A percentile compares a stretch with the other conserved stretches of the same genome.
Evolutionary conservation across 2,113 vertebrate species (phyloP).

Genomic region (Daboia siamensis): DNA sequence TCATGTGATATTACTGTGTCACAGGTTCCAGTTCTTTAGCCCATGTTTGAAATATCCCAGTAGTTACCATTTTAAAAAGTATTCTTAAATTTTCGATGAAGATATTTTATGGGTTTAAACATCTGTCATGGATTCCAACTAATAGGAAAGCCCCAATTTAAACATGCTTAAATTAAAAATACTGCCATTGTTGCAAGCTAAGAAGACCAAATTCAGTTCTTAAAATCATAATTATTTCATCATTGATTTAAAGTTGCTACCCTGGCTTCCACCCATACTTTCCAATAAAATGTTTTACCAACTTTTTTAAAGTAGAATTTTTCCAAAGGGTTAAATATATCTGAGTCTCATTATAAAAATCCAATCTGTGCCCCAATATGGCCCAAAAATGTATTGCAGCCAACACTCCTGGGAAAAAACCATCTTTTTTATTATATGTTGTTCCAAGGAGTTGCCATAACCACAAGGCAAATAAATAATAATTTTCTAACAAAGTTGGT

Average conservation of each 20-base stretch:
- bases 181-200: background rate
- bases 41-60: background rate
- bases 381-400: background rate
- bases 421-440: background rate
- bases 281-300: background rate
- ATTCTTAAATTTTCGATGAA: background rate
- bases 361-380: background rate
- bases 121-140: background rate
- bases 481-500: background rate
- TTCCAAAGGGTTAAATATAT: background rate
- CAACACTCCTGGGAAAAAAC: background rate
- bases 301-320: background rate
- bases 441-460: background rate
- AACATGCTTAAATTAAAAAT: background rate
- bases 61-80: background rate
- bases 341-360: background rate
- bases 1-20: background rate
- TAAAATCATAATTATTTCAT: background rate
- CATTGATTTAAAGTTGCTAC: background rate
- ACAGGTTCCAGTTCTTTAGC: background rate
- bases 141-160: background rate
- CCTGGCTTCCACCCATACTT: background rate
- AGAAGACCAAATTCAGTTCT: background rate
- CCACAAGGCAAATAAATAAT: background rate
- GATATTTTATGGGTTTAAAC: background rate